Base-by-base conservation (phyloP, 2,888 invertebrate genomes). In the Baccha elongata region DNA sequence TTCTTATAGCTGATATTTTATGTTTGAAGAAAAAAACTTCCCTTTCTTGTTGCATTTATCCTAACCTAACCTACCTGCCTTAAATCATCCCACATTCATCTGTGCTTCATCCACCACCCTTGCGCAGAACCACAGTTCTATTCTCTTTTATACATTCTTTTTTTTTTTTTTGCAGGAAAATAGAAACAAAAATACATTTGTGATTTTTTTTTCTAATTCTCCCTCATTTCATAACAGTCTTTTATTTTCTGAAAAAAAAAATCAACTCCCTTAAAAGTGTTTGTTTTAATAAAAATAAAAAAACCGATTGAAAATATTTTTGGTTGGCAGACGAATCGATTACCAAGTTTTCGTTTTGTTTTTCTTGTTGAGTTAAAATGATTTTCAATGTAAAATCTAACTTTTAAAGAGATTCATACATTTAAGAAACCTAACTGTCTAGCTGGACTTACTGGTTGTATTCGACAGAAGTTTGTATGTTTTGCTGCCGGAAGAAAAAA, bases 21-120 rank as follows among this genome's bases (percentile, higher is more conserved):
- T 32, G 19, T 21, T 8, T 23, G 6, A 35, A 48, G 37, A 32
- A 60, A 7, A 44, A 7, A 78, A 60, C 17, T 19, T 58, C 23
- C 44, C n/a, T 29, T 79, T 73, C 75, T 83, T 83, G 75, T 84
- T 80, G 75, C 74, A 74, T 84, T 69, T 44, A 81, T 75, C 67
- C 65, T 29, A 21, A 32, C 53, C 53, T 35, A 35, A 37, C n/a
- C n/a, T 26, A 1, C 15, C 42, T 44, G 29, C 60, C 35, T 37
- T 55, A 50, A 68, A 75, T 69, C 78, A 72, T 78, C 65, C 65
- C 65, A 72, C 58, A 46, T 37, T 65, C 35, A 29, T 53, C 21
- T 62, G 23, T 44, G 50, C 32, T 64, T 37, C 78, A 67, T 78
- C 53, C 72, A 78, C 62, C 50, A 78, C 71, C 78, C 67, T 68